phyloP scores from a whole-genome alignment of 1,140 invertebrate genomes.

The Frieseomelitta varia region DNA sequence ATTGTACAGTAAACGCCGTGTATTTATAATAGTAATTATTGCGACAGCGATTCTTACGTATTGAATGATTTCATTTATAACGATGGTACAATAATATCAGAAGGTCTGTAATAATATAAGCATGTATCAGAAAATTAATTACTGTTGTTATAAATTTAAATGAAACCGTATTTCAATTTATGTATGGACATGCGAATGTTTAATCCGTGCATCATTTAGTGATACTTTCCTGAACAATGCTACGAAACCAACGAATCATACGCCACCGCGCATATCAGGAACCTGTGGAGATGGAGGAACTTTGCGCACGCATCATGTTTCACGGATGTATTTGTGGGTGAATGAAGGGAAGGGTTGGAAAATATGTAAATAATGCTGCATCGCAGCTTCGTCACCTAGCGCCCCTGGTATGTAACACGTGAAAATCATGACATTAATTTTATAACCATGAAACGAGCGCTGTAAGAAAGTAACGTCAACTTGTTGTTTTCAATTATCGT shows the following conservation, averaged over 20 bases:
- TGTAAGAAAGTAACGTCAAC: background rate
- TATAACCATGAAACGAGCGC: background rate
- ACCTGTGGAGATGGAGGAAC: conserved; percentile 49
- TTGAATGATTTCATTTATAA: background rate
- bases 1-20: background rate
- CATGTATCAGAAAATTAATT: background rate
- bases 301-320: conserved; percentile 60
- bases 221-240: conserved; percentile 35
- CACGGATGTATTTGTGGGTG: conserved; percentile 39
- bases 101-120: background rate
- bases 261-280: conserved; percentile 48
- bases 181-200: background rate
- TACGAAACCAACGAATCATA: conserved; percentile 63
- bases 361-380: conserved; percentile 59
- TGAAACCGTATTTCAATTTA: background rate
- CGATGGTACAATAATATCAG: background rate
- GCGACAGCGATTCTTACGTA: background rate
- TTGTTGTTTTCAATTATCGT: too few species aligned
- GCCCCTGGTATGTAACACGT: conserved; percentile 6
- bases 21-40: background rate
- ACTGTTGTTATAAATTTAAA: background rate
- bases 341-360: conserved; percentile 58
- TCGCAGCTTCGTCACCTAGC: conserved; percentile 13
- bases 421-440: background rate
- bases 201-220: background rate